Base-by-base conservation (phyloP, 2,113 vertebrate species). In the Perca fluviatilis region DNA sequence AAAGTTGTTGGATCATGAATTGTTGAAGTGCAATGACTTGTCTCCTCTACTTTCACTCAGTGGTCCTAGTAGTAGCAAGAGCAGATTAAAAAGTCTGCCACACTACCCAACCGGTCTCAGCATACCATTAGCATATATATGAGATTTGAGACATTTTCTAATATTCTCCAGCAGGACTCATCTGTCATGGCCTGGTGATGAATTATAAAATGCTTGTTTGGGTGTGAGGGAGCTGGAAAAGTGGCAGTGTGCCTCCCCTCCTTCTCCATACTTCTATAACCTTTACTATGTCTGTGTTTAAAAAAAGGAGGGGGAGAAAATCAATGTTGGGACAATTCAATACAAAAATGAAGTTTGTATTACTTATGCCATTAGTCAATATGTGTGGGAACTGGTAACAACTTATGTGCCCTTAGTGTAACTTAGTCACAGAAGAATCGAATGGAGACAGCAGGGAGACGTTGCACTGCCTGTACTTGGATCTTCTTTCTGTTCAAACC, bases 121-220 rank as follows among this genome's bases (percentile, higher is more conserved):
- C 97, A 99, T 98, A 98, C 96, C 94, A 99, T 99, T 99, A 99
- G 98, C 98, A 99, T 99, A 99, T 99, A 99, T 99, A 99, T 99
- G 98, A 99, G 98, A 99, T 99, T 98, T 97, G 97, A 98, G 98
- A 99, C 98, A 99, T 99, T 99, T 99, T 99, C 96, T 99, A 99
- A 99, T 99, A 99, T 99, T 99, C 97, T 98, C 95, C 95, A 96
- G 97, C 97, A 97, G 97, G 97, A 98, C 97, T 98, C 98, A 97
- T 99, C 98, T 99, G 98, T 99, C 98, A 99, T 95, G 95, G 95
- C 96, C 96, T 95, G 95, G 96, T 98, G 98, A 99, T 99, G 97
- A 98, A 99, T 99, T 99, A 98, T 97, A 98, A 99, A 99, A 98
- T 97, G 96, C 97, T 99, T 98, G 96, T 99, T 99, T 98, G 95